A percentile compares a stretch with the other conserved stretches of the same genome.
Conservation (phyloP, 92 coral and sea anemone species). For the Virgularia gustaviana region DNA sequence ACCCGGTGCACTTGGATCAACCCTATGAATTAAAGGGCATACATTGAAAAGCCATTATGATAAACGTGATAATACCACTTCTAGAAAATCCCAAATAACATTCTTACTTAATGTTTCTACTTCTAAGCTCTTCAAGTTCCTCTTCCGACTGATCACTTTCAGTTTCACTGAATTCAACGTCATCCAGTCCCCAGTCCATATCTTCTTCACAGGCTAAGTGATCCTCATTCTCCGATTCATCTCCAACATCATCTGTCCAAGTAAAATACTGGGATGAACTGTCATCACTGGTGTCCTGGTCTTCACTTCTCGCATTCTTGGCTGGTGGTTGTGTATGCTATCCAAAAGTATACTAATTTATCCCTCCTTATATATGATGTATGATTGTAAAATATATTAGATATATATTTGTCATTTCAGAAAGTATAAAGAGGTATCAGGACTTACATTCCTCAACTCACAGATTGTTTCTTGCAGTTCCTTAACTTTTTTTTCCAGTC, state of each 20-base stretch:
- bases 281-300: background rate
- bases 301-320: background rate
- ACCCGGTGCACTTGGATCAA: background rate
- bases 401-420: background rate
- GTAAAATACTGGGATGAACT: background rate
- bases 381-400: background rate
- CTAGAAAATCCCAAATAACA: background rate
- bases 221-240: background rate
- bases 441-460: background rate
- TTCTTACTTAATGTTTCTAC: slow-evolving; percentile 1
- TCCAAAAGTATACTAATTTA: background rate
- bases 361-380: background rate
- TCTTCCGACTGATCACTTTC: background rate
- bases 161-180: background rate
- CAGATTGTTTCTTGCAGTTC: background rate
- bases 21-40: too few relatives aligned
- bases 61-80: too few relatives aligned
- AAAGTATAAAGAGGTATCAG: background rate
- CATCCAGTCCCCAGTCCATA: background rate
- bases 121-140: background rate
- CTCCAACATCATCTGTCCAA: background rate
- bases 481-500: background rate
- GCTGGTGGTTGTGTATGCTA: background rate
- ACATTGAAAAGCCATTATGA: too few relatives aligned
- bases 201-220: background rate